phyloP scores from a whole-genome alignment of 2,888 invertebrate species.

The Drepana falcataria region DNA sequence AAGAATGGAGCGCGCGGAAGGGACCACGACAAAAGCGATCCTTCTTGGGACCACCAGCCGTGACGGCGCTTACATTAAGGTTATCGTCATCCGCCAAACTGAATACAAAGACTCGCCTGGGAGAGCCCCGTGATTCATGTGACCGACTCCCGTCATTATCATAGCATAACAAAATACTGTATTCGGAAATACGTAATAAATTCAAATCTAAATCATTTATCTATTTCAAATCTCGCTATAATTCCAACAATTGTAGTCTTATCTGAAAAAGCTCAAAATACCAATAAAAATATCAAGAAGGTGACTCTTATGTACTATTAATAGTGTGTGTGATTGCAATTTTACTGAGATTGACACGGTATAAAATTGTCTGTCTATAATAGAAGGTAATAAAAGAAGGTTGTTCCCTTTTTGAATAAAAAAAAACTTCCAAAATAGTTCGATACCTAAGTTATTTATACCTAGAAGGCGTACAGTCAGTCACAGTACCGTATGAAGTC shows the following conservation, averaged over 20 bases:
- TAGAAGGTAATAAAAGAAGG: too few species aligned
- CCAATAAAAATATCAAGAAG: too few species aligned
- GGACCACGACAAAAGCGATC: slow-evolving; percentile 75
- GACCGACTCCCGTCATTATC: slow-evolving; percentile 59
- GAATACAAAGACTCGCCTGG: slow-evolving; percentile 67
- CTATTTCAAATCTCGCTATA: too few species aligned
- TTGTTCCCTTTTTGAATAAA: too few species aligned
- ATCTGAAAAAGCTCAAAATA: too few species aligned
- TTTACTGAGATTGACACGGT: too few species aligned
- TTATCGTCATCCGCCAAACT: slow-evolving; percentile 76
- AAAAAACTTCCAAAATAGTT: too few species aligned
- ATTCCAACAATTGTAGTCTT: too few species aligned
- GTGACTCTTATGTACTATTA: too few species aligned
- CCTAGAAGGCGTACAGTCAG: neutral
- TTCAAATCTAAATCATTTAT: neutral
- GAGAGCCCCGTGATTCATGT: slow-evolving; percentile 69
- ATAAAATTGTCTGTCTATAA: too few species aligned
- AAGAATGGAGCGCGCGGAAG: slow-evolving; percentile 70
- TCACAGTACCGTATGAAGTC: neutral
- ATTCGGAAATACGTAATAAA: slow-evolving; percentile 47
- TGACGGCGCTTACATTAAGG: slow-evolving; percentile 78
- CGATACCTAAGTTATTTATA: neutral
- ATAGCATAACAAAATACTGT: slow-evolving; percentile 52
- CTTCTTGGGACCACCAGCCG: slow-evolving; percentile 74
- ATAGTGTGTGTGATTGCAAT: too few species aligned